phyloP scores from a whole-genome alignment of 1,140 invertebrate species.

The Scaptodrosophila lebanonensis region DNA sequence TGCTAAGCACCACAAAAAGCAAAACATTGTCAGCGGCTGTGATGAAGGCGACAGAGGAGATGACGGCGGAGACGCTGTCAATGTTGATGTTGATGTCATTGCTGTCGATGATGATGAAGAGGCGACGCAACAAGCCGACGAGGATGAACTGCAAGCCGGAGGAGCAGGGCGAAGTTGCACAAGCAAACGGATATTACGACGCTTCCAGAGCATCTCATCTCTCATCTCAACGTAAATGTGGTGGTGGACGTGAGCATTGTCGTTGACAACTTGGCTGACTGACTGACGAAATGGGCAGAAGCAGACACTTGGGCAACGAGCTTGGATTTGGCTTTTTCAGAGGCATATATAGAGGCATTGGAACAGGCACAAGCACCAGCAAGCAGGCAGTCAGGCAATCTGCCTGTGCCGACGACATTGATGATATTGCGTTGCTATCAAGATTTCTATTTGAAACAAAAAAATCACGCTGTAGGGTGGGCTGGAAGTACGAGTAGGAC shows the following conservation, averaged over 20 bases:
- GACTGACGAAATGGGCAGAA: slow-evolving; percentile 26
- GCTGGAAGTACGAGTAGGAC: slow-evolving; percentile 1
- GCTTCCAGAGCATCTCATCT: slow-evolving; percentile 1
- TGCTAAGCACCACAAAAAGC: slow-evolving; percentile 17
- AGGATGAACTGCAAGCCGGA: too few relatives aligned
- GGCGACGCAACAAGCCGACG: slow-evolving; percentile 32
- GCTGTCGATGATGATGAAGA: slow-evolving; percentile 27
- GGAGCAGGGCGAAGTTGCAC: slow-evolving; percentile 8
- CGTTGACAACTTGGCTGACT: background rate
- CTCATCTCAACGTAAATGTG: too few relatives aligned
- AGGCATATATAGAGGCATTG: too few relatives aligned
- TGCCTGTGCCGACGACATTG: slow-evolving; percentile 31
- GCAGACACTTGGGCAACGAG: slow-evolving; percentile 28
- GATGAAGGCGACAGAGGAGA: slow-evolving; percentile 2
- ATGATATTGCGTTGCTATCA: slow-evolving; percentile 55
- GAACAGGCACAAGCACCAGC: too few relatives aligned
- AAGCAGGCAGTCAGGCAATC: slow-evolving; percentile 1
- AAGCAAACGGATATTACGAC: slow-evolving; percentile 46
- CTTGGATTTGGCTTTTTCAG: too few relatives aligned
- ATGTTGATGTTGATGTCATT: slow-evolving; percentile 2
- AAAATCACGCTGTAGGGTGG: slow-evolving; percentile 2
- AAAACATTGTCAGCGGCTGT: slow-evolving; percentile 19
- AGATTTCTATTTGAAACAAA: slow-evolving; percentile 50
- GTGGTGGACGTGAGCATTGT: background rate
- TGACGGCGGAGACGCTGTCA: slow-evolving; percentile 25